A percentile compares a stretch with the other conserved stretches of the same genome.
Evolutionary conservation across 2,888 invertebrate species (phyloP).

Genomic region (Aphidoletes aphidimyza): DNA sequence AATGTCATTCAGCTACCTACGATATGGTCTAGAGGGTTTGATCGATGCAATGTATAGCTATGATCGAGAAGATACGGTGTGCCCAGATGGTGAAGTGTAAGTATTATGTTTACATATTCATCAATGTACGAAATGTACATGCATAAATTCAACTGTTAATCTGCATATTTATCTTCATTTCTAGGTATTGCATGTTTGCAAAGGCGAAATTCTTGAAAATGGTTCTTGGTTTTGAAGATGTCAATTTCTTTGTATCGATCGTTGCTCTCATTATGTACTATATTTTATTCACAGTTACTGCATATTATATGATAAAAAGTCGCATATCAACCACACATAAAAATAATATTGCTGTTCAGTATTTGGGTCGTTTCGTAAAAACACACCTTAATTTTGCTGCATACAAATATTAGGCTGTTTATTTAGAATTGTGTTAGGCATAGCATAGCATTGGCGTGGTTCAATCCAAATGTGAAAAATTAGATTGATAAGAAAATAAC

Average conservation of each 20-base stretch:
- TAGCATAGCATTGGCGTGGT: not conserved
- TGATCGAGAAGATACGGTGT: slow-evolving; percentile 77
- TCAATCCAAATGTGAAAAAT: not conserved
- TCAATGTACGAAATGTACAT: no score
- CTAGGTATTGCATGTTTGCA: slow-evolving; percentile 83
- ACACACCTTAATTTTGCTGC: slow-evolving; percentile 70
- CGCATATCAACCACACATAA: slow-evolving; percentile 77
- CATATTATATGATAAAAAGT: slow-evolving; percentile 78
- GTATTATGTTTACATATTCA: no score
- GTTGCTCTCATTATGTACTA: slow-evolving; percentile 77
- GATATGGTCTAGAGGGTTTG: slow-evolving; percentile 84
- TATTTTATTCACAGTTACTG: slow-evolving; percentile 73
- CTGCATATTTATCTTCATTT: no score
- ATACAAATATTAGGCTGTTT: slow-evolving; percentile 62
- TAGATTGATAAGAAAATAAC: not conserved
- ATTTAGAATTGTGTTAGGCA: not conserved
- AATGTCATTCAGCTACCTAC: slow-evolving; percentile 84
- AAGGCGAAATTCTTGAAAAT: slow-evolving; percentile 79
- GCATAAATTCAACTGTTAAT: no score
- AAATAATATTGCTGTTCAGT: slow-evolving; percentile 74
- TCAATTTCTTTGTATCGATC: slow-evolving; percentile 76
- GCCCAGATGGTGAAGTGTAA: slow-evolving; percentile 75
- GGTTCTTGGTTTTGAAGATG: slow-evolving; percentile 78
- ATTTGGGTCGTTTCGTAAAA: slow-evolving; percentile 77
- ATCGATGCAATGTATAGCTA: slow-evolving; percentile 83